A percentile compares a stretch with the other conserved stretches of the same genome.
Evolutionary conservation across 2,888 invertebrate genomes (phyloP).

Genomic region (Aphodius sticticus): DNA sequence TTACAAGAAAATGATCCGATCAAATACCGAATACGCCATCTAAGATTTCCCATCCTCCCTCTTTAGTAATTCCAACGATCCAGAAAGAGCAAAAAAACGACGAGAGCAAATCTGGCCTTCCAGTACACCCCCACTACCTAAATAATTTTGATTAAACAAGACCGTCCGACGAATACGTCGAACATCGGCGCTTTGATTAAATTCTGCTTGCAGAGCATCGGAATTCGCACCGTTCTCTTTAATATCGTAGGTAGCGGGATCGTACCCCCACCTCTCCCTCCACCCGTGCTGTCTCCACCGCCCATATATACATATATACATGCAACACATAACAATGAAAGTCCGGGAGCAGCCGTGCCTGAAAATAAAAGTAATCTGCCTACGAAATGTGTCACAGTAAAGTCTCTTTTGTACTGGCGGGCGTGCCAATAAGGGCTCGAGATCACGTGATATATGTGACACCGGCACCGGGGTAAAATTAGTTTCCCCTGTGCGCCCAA

Average conservation of each 20-base stretch:
- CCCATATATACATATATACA: neutral
- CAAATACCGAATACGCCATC: neutral
- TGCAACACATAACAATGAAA: neutral
- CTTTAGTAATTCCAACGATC: neutral
- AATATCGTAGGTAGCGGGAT: constrained; percentile 9
- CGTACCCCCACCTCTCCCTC: neutral
- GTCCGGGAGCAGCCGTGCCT: neutral
- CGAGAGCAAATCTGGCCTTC: neutral
- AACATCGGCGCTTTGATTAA: constrained; percentile 16
- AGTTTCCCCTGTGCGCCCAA: constrained; percentile 12
- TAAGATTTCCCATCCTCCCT: neutral
- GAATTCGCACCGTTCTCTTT: neutral
- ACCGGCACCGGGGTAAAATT: constrained; percentile 21
- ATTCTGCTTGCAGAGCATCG: constrained; percentile 13
- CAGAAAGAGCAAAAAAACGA: neutral
- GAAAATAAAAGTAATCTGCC: constrained; percentile 62
- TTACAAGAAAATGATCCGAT: neutral
- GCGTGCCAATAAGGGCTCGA: constrained; percentile 24
- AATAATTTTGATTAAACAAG: constrained; percentile 25
- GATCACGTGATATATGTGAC: constrained; percentile 27
- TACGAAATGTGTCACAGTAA: constrained; percentile 62
- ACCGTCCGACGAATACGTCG: constrained; percentile 17
- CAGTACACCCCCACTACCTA: neutral
- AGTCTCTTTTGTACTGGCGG: constrained; percentile 58
- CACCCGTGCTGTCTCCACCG: neutral